Evolutionary conservation across 2,113 vertebrate species (phyloP).

Genomic region (Pelmatolapia mariae): DNA sequence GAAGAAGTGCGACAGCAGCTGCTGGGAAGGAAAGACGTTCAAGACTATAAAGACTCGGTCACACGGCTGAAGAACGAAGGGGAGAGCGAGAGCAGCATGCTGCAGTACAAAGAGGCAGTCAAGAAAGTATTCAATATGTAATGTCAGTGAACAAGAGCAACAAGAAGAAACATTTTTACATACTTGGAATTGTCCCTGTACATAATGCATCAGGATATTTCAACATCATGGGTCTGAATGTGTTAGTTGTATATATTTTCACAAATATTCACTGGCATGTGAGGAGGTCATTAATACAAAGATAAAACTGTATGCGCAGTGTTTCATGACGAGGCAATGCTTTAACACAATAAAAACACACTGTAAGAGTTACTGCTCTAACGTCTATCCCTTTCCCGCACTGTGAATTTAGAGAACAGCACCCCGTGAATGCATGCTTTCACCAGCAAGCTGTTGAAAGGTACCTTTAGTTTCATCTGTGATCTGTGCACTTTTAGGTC

Average conservation of each 20-base stretch:
- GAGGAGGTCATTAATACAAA: neutral
- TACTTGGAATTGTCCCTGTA: neutral
- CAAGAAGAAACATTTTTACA: neutral
- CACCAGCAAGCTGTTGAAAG: constrained; percentile 25
- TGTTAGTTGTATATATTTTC: constrained; percentile 16
- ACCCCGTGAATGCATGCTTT: constrained; percentile 45
- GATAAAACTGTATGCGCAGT: constrained; percentile 8
- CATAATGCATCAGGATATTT: neutral
- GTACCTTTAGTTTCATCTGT: constrained; percentile 17
- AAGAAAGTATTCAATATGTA: constrained; percentile 77
- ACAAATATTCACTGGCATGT: neutral
- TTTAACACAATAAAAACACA: neutral
- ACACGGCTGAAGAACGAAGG: constrained; percentile 83
- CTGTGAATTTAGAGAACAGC: neutral
- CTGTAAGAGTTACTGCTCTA: neutral
- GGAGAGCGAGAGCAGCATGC: constrained; percentile 76
- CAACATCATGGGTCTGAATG: neutral
- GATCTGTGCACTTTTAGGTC: constrained; percentile 34
- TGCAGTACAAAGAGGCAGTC: constrained; percentile 87
- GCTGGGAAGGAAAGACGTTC: constrained; percentile 71
- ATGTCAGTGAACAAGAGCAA: neutral
- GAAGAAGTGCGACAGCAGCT: constrained; percentile 70
- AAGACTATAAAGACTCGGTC: constrained; percentile 80
- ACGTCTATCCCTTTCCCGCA: neutral
- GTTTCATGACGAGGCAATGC: neutral